phyloP scores from a whole-genome alignment of 2,888 invertebrate species.

The Macroteleia sp. region DNA sequence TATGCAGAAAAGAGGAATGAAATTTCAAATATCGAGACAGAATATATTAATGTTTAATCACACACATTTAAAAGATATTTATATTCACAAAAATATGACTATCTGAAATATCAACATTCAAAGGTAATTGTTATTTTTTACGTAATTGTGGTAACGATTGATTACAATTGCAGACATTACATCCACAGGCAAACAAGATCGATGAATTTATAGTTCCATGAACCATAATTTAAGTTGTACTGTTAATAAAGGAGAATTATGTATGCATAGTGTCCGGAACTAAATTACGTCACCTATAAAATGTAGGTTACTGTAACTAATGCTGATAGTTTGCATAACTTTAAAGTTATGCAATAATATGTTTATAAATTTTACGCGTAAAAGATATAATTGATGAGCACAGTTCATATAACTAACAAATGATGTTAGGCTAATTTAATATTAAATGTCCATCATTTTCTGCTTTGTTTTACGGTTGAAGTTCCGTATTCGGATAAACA shows the following conservation, averaged over 20 bases:
- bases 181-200: constrained; percentile 37
- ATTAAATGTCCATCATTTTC: constrained; percentile 14
- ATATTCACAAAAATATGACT: no score
- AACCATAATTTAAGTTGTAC: constrained; percentile 58
- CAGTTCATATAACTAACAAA: constrained; percentile 10
- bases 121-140: no score
- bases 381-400: constrained; percentile 31
- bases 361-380: constrained; percentile 36
- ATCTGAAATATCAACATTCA: no score
- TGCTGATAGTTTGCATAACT: constrained; percentile 55
- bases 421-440: constrained; percentile 20
- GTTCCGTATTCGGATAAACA: not conserved
- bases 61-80: no score
- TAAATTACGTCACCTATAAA: constrained; percentile 58
- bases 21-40: no score
- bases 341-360: constrained; percentile 46
- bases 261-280: constrained; percentile 53
- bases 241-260: constrained; percentile 60
- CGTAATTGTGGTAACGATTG: constrained; percentile 26
- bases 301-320: constrained; percentile 60
- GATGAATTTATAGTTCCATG: constrained; percentile 58
- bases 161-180: constrained; percentile 36
- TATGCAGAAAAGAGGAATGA: no score
- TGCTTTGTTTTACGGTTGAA: constrained; percentile 2
- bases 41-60: no score